These are phyloP conservation scores for Gymnosoma rotundatum DNA, from an alignment of 2,888 invertebrate species.

Conservation along the genomic window DNA sequence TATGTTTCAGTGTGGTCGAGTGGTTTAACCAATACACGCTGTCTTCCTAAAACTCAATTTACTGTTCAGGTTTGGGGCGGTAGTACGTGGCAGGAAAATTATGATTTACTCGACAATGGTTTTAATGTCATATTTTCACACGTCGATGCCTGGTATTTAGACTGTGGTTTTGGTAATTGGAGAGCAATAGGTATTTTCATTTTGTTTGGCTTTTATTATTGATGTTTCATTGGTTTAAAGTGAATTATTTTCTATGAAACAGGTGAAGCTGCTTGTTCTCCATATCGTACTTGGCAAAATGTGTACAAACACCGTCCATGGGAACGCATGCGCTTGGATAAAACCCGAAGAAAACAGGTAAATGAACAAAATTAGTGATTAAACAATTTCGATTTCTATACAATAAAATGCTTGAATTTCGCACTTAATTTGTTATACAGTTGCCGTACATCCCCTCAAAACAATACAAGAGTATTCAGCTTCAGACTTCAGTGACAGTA, in stretches of 20 bases:
- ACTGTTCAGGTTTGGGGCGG: constrained; percentile 92
- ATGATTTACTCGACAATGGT: constrained; percentile 89
- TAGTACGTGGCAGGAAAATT: constrained; percentile 91
- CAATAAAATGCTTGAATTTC: too few relatives aligned
- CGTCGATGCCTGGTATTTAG: constrained; percentile 94
- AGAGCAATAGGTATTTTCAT: constrained; percentile 84
- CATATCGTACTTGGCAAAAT: constrained; percentile 93
- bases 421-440: too few relatives aligned
- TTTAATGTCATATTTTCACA: constrained; percentile 91
- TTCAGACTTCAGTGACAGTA: too few relatives aligned
- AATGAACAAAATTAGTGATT: not conserved
- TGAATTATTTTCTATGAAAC: not conserved
- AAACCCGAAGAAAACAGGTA: constrained; percentile 80
- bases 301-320: constrained; percentile 92
- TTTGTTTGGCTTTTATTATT: not conserved
- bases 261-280: constrained; percentile 93
- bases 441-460: too few relatives aligned
- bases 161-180: constrained; percentile 94
- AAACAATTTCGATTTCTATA: too few relatives aligned
- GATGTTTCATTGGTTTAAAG: not conserved
- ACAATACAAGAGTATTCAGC: too few relatives aligned
- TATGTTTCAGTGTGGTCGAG: constrained; percentile 89
- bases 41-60: constrained; percentile 84
- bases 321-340: constrained; percentile 83
- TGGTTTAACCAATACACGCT: constrained; percentile 88